Percentiles rank a stretch among this genome's conserved stretches.
These are phyloP conservation scores for Selenia dentaria DNA, from an alignment of 2,888 invertebrate species.

Conservation along the genomic window DNA sequence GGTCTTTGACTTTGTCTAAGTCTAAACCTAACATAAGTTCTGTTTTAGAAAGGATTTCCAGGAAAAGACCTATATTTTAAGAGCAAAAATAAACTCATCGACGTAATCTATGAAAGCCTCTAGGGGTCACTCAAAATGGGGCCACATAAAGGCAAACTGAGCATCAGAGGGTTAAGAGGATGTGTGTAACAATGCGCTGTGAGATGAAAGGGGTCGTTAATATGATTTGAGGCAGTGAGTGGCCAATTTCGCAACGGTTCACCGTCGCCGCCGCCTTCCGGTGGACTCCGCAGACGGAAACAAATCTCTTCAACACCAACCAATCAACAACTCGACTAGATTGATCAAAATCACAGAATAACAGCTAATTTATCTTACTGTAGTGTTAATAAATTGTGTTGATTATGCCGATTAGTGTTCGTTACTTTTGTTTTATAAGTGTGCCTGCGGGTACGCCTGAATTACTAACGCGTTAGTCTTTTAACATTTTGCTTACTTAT, in stretches of 20 bases:
- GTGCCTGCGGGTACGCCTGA: too few species aligned
- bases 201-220: constrained; percentile 24
- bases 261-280: neutral
- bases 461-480: too few species aligned
- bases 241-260: constrained; percentile 18
- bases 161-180: neutral
- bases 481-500: too few species aligned
- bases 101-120: neutral
- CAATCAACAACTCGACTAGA: too few species aligned
- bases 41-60: too few species aligned
- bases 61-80: neutral
- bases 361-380: too few species aligned
- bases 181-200: constrained; percentile 4
- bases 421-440: too few species aligned
- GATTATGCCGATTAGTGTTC: too few species aligned
- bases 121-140: constrained; percentile 5
- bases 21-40: too few species aligned
- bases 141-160: constrained; percentile 12
- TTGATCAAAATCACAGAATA: too few species aligned
- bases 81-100: neutral
- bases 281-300: neutral
- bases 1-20: too few species aligned
- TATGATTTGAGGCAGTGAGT: constrained; percentile 17
- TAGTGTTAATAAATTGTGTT: too few species aligned
- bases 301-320: constrained; percentile 4